Conservation (phyloP, 1,140 invertebrate genomes). For the Drosophila ananassae region DNA sequence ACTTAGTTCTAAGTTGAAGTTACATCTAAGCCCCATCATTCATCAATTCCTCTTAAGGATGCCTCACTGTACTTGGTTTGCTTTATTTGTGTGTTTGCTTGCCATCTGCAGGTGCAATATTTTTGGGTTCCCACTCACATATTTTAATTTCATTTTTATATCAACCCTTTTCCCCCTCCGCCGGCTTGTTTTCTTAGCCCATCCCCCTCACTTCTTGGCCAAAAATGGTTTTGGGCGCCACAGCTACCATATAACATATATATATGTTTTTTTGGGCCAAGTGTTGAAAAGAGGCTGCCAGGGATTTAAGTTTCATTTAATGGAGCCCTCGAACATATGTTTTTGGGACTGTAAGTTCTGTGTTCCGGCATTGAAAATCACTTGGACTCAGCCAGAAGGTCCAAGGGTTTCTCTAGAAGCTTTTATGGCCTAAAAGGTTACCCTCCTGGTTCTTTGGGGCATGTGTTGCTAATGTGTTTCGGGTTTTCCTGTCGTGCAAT, state of each 20-base stretch:
- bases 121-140: slow-evolving; percentile 60
- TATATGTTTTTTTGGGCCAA: slow-evolving; percentile 41
- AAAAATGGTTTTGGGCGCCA: slow-evolving; percentile 3
- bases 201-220: neutral
- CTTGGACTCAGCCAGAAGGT: slow-evolving; percentile 14
- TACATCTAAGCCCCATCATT: neutral
- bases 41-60: neutral
- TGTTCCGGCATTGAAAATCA: slow-evolving; percentile 54
- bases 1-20: too few relatives aligned
- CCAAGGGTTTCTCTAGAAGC: slow-evolving; percentile 42
- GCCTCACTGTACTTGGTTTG: neutral
- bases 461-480: slow-evolving; percentile 60
- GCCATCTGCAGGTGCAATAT: slow-evolving; percentile 74
- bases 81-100: slow-evolving; percentile 25
- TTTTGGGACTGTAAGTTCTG: slow-evolving; percentile 53
- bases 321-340: slow-evolving; percentile 63
- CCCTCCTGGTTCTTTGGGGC: slow-evolving; percentile 13
- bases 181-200: slow-evolving; percentile 21
- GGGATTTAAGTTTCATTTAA: slow-evolving; percentile 72
- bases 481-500: slow-evolving; percentile 40
- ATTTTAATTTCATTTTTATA: slow-evolving; percentile 78
- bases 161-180: slow-evolving; percentile 56
- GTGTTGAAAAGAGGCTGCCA: slow-evolving; percentile 64
- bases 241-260: slow-evolving; percentile 31
- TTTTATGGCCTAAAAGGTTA: slow-evolving; percentile 35